Evolutionary conservation across 2,888 invertebrate genomes (phyloP), one percentile per base, ranked within the genome.

Genomic region (Dascillus cervinus): DNA sequence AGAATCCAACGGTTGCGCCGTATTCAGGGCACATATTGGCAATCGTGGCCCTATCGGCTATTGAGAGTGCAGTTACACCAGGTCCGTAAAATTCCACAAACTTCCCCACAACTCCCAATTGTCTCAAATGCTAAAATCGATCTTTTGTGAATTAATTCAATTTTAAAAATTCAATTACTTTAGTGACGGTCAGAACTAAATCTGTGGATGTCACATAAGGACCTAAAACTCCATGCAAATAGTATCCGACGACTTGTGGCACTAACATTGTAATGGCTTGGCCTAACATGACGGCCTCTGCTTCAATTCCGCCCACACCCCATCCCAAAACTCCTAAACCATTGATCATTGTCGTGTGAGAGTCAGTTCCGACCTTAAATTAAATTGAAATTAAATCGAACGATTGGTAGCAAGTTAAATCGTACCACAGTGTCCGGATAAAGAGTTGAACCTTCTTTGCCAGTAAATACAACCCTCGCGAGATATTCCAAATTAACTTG

Each of bases 11-110:
- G 0, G 96, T 97, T 9, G 96, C 97, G 1, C 97, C 97, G 60
- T 96, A 97, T 64, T 92, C 91, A 0, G 97, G 97, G 56, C 94
- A 95, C 97, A 98, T 97, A 69, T 98, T 98, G 45, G 94, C 88
- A 31, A 98, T 91, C 0, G 97, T 98, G 1, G 97, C 95, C 23
- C 97, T 71, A 69, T 98, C 97, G 0, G 97, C 96, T 39, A 98
- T 91, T 32, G 91, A 91, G 3, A 98, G 67, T 32, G 85, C 82
- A 0, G 78, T 65, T 3, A 96, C 91, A 2, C 97, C 97, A 0
- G 91, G 83, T 0, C 97, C 97, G 65, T 86, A 98, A 69, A 98
- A 98, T 68, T 98, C 97, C 3, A 98, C 97, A 68, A 98, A 97
- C 58, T 97, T 96, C 3, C 95, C 95, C 29, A 97, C 97, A 4